Conservation (phyloP, 2,888 invertebrate species). For the Prosopocoilus inquinatus region DNA sequence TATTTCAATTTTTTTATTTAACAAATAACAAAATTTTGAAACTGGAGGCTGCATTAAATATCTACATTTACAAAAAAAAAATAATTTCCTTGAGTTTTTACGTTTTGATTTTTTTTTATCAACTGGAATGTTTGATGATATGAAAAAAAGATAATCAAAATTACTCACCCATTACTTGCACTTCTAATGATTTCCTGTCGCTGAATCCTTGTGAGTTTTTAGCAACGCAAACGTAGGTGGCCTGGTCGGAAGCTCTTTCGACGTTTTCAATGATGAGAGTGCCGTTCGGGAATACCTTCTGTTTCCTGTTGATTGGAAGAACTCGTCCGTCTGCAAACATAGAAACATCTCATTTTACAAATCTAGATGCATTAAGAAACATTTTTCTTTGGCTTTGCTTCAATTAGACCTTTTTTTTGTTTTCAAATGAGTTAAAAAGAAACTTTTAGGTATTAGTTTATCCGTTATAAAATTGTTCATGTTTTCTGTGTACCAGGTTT, state of each 20-base stretch:
- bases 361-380: too few relatives aligned
- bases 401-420: too few relatives aligned
- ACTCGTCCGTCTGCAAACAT: constrained; percentile 65
- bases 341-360: not conserved
- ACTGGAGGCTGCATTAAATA: too few relatives aligned
- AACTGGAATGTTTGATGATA: not conserved
- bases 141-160: not conserved
- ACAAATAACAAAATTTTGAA: too few relatives aligned
- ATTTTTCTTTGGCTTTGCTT: too few relatives aligned
- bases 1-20: too few relatives aligned
- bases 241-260: constrained; percentile 88
- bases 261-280: constrained; percentile 93
- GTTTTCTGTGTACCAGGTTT: too few relatives aligned
- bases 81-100: too few relatives aligned
- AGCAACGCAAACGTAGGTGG: constrained; percentile 91
- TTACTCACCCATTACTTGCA: constrained; percentile 94
- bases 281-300: constrained; percentile 83
- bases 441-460: too few relatives aligned
- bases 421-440: too few relatives aligned
- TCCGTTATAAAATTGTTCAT: too few relatives aligned
- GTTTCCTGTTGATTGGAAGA: constrained; percentile 91
- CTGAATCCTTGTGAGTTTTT: constrained; percentile 89
- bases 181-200: constrained; percentile 83
- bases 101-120: not conserved
- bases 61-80: too few relatives aligned